Base-by-base conservation (phyloP, 2,113 vertebrate genomes). In the Eurypyga helias region DNA sequence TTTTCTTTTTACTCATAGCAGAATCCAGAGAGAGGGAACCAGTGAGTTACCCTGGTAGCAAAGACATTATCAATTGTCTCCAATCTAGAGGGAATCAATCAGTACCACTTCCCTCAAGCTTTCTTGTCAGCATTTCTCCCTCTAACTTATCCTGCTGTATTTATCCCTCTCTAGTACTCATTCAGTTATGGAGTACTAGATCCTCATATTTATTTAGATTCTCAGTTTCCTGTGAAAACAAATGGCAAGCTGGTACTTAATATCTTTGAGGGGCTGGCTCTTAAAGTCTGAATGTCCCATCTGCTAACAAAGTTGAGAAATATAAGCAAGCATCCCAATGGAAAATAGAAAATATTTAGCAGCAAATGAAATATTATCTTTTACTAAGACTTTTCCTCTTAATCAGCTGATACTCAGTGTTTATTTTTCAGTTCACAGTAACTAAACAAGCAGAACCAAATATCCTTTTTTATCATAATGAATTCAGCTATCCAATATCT, bases 371-470 rank as follows among this genome's bases (percentile, higher is more conserved):
- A 85, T 19, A 75, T 72, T 82, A 66, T 55, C 17, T 85, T 80
- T 88, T 75, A 75, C 16, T 49, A 67, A 92, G 55, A 87, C 69
- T 77, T 90, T 13, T 93, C 20, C 21, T 75, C 64, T 81, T 80
- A 79, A 90, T 94, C 31, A 75, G 62, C n/a, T 55, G 46, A 82
- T 77, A 49, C 6, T 5, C 23, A 78, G 11, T 66, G 60, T 90
- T 89, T 93, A 60, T 75, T 89, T 94, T 92, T 88, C 34, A 45
- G 54, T 92, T 86, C 58, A 88, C n/a, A 78, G 70, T 46, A 81
- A 20, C 28, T 83, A 77, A 94, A 89, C 45, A 95, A 88, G 58
- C 45, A 85, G 79, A 88, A 91, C 54, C 6, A 72, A 72, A 82
- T 28, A 76, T 4, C 9, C 8, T 77, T 92, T 87, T 65, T 48